Conservation (phyloP, 2,113 vertebrate species). For the Peromyscus polionotus region DNA sequence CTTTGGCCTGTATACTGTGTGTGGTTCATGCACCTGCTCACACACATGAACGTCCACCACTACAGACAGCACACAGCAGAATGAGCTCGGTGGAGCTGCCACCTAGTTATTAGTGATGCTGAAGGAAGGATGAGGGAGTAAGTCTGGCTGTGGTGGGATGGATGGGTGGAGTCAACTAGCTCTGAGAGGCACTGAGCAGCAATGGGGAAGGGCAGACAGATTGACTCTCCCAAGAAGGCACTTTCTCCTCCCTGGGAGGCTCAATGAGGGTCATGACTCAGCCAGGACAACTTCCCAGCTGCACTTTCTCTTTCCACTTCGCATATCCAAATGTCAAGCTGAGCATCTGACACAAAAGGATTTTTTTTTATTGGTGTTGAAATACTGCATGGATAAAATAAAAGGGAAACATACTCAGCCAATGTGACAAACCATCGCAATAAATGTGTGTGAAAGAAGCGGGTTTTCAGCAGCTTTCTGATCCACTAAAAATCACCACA, state of each 20-base stretch:
- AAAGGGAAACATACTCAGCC: background rate
- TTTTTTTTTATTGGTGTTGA: background rate
- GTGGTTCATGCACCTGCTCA: background rate
- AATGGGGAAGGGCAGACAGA: background rate
- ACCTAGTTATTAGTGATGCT: background rate
- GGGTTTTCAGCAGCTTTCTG: slow-evolving; percentile 54
- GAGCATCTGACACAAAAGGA: slow-evolving; percentile 29
- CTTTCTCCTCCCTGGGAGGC: background rate
- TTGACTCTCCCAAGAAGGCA: accelerated
- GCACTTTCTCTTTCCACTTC: background rate
- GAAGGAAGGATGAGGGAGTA: background rate
- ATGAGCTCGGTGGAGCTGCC: background rate
- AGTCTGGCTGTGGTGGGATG: background rate
- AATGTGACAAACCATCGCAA: slow-evolving; percentile 10
- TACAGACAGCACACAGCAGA: background rate
- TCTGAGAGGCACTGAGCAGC: background rate
- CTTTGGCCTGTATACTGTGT: background rate
- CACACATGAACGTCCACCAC: background rate
- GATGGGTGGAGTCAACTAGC: background rate
- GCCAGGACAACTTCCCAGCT: background rate
- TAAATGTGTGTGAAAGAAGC: background rate
- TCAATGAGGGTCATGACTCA: background rate
- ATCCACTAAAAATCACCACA: slow-evolving; percentile 55
- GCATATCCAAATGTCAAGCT: slow-evolving; percentile 55
- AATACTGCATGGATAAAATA: slow-evolving; percentile 31